Evolutionary conservation across 2,888 invertebrate genomes (phyloP).

Genomic region (Cremastinae sp.): DNA sequence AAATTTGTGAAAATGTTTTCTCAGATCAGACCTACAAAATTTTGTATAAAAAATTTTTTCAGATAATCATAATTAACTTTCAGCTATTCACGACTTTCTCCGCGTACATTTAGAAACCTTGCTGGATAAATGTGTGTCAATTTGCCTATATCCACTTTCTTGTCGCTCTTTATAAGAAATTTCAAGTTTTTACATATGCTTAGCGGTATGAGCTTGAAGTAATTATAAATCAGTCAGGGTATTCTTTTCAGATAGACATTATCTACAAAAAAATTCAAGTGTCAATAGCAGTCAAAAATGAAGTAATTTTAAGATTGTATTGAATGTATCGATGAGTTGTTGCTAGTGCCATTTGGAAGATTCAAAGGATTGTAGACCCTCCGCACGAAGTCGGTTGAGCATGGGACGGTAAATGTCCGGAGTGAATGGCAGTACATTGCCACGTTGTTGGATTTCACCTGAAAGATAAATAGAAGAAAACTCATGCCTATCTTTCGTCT

Average conservation of each 20-base stretch:
- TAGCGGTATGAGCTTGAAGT: too few relatives aligned
- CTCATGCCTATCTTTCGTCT: neutral
- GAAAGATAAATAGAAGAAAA: slow-evolving; percentile 69
- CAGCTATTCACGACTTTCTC: too few relatives aligned
- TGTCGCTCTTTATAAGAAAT: too few relatives aligned
- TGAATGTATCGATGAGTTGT: slow-evolving; percentile 1
- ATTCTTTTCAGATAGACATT: too few relatives aligned
- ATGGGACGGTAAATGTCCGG: slow-evolving; percentile 96
- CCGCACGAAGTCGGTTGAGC: slow-evolving; percentile 90
- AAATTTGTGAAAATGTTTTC: neutral
- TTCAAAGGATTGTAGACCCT: slow-evolving; percentile 89
- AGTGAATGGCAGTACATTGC: slow-evolving; percentile 95
- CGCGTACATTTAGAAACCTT: too few relatives aligned
- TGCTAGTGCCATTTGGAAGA: slow-evolving; percentile 82
- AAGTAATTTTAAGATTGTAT: neutral
- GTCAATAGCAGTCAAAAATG: neutral
- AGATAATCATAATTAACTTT: too few relatives aligned
- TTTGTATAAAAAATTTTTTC: neutral
- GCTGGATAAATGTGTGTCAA: too few relatives aligned
- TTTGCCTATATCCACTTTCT: too few relatives aligned
- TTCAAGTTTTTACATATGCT: too few relatives aligned
- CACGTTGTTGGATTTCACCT: slow-evolving; percentile 98
- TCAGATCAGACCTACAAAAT: neutral
- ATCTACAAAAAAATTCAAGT: too few relatives aligned
- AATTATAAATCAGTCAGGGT: too few relatives aligned